phyloP scores from a whole-genome alignment of 2,888 invertebrate genomes.

The Thereva unica region DNA sequence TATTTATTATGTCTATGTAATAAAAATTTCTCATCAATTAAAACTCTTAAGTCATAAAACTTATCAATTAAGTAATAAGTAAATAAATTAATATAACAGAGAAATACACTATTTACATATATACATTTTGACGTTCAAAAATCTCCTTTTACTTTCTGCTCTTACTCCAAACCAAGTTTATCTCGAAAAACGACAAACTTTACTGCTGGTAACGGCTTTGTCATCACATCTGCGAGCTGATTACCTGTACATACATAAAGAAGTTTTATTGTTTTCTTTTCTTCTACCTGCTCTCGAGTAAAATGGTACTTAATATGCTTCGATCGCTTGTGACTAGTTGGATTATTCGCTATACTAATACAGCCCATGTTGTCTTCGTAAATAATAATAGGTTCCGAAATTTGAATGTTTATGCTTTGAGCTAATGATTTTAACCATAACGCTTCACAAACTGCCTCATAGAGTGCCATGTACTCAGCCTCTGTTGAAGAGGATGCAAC shows the following conservation, averaged over 20 bases:
- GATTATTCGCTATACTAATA: conserved; percentile 39
- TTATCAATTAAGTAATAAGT: no score
- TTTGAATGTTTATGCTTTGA: conserved; percentile 19
- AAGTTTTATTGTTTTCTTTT: conserved; percentile 36
- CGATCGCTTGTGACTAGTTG: conserved; percentile 38
- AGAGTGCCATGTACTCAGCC: conserved; percentile 22
- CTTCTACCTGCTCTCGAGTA: conserved; percentile 36
- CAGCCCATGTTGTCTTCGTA: conserved; percentile 38
- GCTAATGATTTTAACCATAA: conserved; percentile 30
- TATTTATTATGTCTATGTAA: no score
- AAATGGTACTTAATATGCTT: conserved; percentile 39
- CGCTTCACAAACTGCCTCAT: conserved; percentile 29
- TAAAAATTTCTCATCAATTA: no score
- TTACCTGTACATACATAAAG: conserved; percentile 39
- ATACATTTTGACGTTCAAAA: not conserved
- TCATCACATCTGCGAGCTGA: conserved; percentile 38
- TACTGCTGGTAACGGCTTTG: conserved; percentile 38
- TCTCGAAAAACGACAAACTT: conserved; percentile 32
- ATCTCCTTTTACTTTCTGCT: conserved; percentile 1
- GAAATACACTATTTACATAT: no score
- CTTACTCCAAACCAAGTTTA: conserved; percentile 29
- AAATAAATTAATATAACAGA: no score
- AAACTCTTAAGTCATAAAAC: no score
- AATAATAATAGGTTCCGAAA: not conserved
- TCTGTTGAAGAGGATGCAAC: conserved; percentile 35